Conservation (phyloP, 2,888 invertebrate genomes). For the Brenthis daphne region DNA sequence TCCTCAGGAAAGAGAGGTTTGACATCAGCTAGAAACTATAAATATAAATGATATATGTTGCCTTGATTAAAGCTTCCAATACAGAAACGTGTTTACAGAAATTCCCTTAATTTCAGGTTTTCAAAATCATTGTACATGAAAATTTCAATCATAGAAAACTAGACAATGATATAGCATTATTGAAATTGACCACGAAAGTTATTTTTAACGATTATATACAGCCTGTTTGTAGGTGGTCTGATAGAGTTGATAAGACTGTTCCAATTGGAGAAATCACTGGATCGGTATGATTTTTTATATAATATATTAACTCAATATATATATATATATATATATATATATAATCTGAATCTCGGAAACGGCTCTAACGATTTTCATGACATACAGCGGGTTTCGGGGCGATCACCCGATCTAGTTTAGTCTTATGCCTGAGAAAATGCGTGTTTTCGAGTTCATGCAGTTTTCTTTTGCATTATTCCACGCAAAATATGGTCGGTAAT, state of each 20-base stretch:
- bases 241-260: constrained; percentile 6
- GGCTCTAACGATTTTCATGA: no score
- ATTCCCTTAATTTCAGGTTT: constrained; percentile 45
- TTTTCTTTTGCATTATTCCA: no score
- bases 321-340: no score
- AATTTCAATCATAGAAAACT: constrained; percentile 41
- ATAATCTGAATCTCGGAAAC: no score
- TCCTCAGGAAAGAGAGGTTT: constrained; percentile 1
- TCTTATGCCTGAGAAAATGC: no score
- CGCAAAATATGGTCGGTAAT: no score
- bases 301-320: no score
- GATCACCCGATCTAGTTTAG: no score
- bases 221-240: constrained; percentile 58
- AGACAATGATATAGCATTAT: constrained; percentile 55
- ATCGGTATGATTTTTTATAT: constrained; percentile 8
- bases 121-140: constrained; percentile 49
- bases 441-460: no score
- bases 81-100: not conserved
- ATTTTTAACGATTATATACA: constrained; percentile 54
- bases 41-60: not conserved
- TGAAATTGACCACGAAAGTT: constrained; percentile 53
- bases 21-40: not conserved
- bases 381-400: no score
- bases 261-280: not conserved
- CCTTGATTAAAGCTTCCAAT: not conserved